Percentiles rank a stretch among this genome's conserved stretches.
These are phyloP conservation scores for Mormyrus proboscirostris DNA, from an alignment of 2,797 vertebrate genomes.

Conservation along the genomic window DNA sequence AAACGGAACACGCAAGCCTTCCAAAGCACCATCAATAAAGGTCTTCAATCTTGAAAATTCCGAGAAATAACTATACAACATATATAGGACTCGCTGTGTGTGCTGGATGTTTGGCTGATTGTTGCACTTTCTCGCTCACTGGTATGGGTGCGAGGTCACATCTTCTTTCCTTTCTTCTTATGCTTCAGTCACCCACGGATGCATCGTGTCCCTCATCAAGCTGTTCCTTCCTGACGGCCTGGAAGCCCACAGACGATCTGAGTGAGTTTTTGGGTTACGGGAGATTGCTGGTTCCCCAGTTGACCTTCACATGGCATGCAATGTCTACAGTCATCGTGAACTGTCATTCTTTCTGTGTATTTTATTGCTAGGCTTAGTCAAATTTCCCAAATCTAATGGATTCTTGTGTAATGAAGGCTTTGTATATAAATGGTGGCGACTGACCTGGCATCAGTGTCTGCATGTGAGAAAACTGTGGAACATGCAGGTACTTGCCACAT, in stretches of 20 bases:
- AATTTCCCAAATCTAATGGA: background rate
- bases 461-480: background rate
- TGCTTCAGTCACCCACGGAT: slow-evolving; percentile 92
- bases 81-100: background rate
- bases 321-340: background rate
- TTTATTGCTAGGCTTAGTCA: background rate
- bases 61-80: background rate
- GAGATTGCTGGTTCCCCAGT: background rate
- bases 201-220: slow-evolving; percentile 97
- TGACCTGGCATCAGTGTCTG: background rate
- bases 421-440: background rate
- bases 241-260: slow-evolving; percentile 88
- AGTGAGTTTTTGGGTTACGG: slow-evolving; percentile 67
- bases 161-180: slow-evolving; percentile 35
- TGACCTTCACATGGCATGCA: background rate
- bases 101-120: background rate
- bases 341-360: background rate
- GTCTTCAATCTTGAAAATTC: background rate
- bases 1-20: background rate
- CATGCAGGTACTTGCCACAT: background rate
- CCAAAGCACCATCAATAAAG: background rate
- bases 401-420: background rate
- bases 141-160: background rate
- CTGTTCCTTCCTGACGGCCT: slow-evolving; percentile 97
- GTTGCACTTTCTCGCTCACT: background rate